Percentiles rank a stretch among this genome's conserved stretches.
Conservation (phyloP, 2,113 vertebrate species). For the Paramormyrops kingsleyae region DNA sequence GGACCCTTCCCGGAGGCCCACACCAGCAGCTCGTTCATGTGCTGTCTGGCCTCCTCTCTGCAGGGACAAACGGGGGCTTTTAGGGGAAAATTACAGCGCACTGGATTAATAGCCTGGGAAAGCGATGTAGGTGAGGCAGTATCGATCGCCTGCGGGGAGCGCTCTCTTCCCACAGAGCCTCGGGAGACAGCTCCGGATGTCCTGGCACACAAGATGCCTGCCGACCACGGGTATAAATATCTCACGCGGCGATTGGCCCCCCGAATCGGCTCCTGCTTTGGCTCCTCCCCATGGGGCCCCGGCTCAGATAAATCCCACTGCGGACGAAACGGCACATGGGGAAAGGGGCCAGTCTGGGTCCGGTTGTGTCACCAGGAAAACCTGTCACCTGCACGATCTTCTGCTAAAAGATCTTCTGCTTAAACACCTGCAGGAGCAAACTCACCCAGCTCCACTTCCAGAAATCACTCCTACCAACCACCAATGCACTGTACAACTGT, state of each 20-base stretch:
- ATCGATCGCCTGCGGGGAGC: conserved; percentile 22
- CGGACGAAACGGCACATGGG: not conserved
- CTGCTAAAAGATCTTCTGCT: not conserved
- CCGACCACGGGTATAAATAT: not conserved
- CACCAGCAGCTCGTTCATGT: conserved; percentile 15
- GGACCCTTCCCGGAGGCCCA: conserved; percentile 4
- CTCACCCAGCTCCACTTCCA: not conserved
- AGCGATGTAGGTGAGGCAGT: conserved; percentile 21
- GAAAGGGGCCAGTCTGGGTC: not conserved
- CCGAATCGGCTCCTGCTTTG: not conserved
- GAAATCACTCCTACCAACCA: not conserved
- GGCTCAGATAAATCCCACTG: conserved; percentile 12
- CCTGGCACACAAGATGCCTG: not conserved
- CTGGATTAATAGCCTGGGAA: conserved; percentile 25
- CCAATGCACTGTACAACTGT: not conserved
- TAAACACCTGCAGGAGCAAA: not conserved
- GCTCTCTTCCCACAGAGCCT: conserved; percentile 6
- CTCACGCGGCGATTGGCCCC: not conserved
- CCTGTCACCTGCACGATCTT: not conserved
- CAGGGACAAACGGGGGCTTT: conserved; percentile 28
- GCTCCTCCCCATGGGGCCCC: not conserved
- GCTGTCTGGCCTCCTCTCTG: conserved; percentile 15
- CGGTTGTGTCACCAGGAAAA: not conserved
- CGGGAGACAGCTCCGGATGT: conserved; percentile 8
- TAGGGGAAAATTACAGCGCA: conserved; percentile 27